Conservation (phyloP, 2,113 vertebrate genomes). For the Bubo blakistoni region DNA sequence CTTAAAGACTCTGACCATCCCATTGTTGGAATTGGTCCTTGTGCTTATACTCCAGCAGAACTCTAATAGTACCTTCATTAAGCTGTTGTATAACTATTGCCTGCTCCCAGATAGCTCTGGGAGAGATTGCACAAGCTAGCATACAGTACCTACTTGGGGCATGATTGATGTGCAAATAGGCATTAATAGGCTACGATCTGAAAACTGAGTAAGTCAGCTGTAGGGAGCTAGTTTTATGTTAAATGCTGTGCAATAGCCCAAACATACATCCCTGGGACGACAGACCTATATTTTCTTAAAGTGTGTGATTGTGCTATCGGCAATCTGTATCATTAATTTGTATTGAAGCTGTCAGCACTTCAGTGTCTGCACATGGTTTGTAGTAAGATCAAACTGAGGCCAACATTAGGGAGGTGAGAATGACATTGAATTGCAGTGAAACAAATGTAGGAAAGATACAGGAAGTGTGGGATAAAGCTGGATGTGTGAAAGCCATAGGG, state of each 20-base stretch:
- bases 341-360: slow-evolving; percentile 22
- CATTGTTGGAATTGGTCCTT: background rate
- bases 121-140: background rate
- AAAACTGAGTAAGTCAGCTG: background rate
- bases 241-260: background rate
- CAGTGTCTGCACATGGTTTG: slow-evolving; percentile 3
- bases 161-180: background rate
- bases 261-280: background rate
- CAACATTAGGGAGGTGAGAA: background rate
- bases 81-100: background rate
- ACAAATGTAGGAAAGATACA: slow-evolving; percentile 3
- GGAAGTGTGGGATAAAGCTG: slow-evolving; percentile 9
- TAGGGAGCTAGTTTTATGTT: background rate
- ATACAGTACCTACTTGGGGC: fast-evolving
- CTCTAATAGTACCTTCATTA: background rate
- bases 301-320: background rate
- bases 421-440: background rate
- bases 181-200: background rate
- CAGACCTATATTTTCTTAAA: background rate
- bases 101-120: background rate
- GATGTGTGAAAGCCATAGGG: background rate
- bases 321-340: background rate
- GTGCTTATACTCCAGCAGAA: background rate
- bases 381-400: background rate
- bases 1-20: background rate